These are phyloP conservation scores for Dromas ardeola DNA, from an alignment of 2,113 vertebrate species.

Conservation along the genomic window DNA sequence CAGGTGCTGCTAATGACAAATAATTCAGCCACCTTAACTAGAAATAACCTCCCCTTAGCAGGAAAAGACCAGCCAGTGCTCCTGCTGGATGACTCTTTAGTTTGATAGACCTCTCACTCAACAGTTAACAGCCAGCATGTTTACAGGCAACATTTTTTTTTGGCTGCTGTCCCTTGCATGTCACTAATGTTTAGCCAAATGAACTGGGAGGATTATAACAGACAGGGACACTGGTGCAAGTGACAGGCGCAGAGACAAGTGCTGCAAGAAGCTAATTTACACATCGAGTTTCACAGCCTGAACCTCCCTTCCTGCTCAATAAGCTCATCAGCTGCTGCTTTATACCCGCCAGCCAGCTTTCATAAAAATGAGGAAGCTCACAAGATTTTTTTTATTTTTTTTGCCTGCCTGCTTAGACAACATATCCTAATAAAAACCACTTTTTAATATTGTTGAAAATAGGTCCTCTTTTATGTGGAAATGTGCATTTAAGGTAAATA, in stretches of 20 bases:
- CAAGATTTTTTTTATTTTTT: not conserved
- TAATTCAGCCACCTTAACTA: not conserved
- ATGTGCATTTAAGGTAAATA: not conserved
- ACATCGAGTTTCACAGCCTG: not conserved
- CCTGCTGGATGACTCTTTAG: not conserved
- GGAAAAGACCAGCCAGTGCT: not conserved
- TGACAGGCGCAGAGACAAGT: constrained; percentile 34
- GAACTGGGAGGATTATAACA: constrained; percentile 34
- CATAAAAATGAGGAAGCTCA: not conserved
- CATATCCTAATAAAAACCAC: not conserved
- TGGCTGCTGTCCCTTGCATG: constrained; percentile 28
- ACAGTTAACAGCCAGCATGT: not conserved
- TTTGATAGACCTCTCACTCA: not conserved
- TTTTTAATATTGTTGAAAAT: not conserved
- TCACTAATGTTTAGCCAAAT: constrained; percentile 22
- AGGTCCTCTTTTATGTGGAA: not conserved
- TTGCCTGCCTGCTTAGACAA: not conserved
- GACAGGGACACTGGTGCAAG: not conserved
- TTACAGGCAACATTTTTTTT: not conserved
- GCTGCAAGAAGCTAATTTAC: constrained; percentile 30
- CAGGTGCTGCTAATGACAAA: not conserved
- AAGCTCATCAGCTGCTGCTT: not conserved
- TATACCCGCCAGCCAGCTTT: not conserved
- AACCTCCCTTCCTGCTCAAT: not conserved
- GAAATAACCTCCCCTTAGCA: not conserved